Evolutionary conservation across 2,888 invertebrate genomes (phyloP).

Genomic region (Rotaria macrura): DNA sequence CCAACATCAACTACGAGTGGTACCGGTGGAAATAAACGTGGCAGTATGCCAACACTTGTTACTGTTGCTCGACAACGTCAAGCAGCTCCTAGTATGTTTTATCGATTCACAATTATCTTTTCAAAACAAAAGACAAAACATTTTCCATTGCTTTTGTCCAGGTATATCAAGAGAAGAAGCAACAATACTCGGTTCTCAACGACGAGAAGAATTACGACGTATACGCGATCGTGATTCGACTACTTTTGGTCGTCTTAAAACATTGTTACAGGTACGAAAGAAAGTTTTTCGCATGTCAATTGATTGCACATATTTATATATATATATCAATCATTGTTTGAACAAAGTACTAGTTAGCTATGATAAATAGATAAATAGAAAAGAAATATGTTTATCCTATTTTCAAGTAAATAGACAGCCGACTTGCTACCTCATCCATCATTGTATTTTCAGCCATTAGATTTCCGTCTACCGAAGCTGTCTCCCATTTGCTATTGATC

Average conservation of each 20-base stretch:
- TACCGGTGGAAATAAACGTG: conserved; percentile 22
- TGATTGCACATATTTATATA: background rate
- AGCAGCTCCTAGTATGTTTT: background rate
- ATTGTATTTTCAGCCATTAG: background rate
- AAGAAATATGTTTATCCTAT: background rate
- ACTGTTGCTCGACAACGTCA: background rate
- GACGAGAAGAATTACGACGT: conserved; percentile 34
- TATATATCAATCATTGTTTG: background rate
- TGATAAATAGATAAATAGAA: background rate
- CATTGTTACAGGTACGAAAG: background rate
- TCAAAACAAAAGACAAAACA: no score
- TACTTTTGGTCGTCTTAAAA: background rate
- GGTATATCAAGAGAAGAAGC: conserved; percentile 33
- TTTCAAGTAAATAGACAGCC: background rate
- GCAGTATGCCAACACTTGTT: conserved; percentile 28
- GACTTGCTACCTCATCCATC: background rate
- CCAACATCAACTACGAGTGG: background rate
- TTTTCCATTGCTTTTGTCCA: no score
- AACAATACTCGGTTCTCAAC: conserved; percentile 25
- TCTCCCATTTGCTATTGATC: background rate
- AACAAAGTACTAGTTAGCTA: background rate
- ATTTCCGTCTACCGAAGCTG: background rate
- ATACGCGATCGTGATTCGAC: conserved; percentile 23
- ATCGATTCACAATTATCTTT: no score
- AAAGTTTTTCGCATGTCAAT: background rate